Base-by-base conservation (phyloP, 2,113 vertebrate species). In the Regulus satrapa region DNA sequence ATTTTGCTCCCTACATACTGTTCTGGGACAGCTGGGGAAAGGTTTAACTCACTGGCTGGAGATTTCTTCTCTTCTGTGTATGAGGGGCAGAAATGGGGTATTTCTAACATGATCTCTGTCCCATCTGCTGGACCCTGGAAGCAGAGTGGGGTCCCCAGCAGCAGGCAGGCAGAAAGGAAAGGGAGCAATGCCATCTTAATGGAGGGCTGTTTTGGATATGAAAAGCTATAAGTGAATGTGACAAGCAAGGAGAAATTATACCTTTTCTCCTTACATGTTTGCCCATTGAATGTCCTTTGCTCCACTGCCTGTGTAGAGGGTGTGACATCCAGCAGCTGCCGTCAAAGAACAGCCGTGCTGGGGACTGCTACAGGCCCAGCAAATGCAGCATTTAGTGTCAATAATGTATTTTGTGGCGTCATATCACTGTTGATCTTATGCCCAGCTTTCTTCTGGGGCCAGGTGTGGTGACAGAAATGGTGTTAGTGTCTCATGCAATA, bases 381-480 rank as follows among this genome's bases (percentile, higher is more conserved):
- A 23, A 14, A 7, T 67, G 26, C 2, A 10, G 25, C 0, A 1
- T 86, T 86, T 84, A 46, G 12, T 63, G 55, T 2, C 40, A 73
- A 1, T 45, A 34, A 19, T 29, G 18, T 0, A 0, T 56, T 64
- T 76, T 72, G 34, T 56, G 28, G 31, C 21, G 54, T 14, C 0
- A 1, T 63, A 29, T 28, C 41, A 21, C 15, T 63, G 6, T 59
- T 84, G 19, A 13, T 62, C 45, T 76, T 48, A 4, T 48, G 45
- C 41, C 23, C 21, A 64, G 12, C 26, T 52, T 77, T 10, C 18
- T 48, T 25, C n/a, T 91, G 68, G 18, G 31, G 10, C 24, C 18
- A 62, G 10, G 14, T 2, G 1, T 48, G 16, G 14, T 40, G 26
- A 40, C 9, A 90, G 41, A 90, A 89, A n/a, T 19, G 3, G 4